Base-by-base conservation (phyloP, 1,140 invertebrate species). In the Maniola jurtina region DNA sequence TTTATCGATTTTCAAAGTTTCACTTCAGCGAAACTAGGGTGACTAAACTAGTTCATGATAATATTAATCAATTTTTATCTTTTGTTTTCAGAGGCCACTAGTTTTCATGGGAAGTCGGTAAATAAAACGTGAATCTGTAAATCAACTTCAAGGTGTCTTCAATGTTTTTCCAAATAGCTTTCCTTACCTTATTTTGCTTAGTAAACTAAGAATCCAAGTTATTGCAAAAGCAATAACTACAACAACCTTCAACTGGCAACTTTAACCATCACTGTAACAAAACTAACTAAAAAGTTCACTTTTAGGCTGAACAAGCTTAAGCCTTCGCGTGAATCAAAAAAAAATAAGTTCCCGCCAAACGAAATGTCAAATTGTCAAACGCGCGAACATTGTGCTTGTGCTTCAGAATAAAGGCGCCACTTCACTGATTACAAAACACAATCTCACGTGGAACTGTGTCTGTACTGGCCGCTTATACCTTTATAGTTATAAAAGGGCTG, bases 361-460 rank as follows among this genome's bases (percentile, higher is more conserved):
- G 68, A 82, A 80, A 88, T 87, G 86, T 90, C 85, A 90, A 88
- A 90, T 77, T 85, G 81, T 88, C 84, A 86, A 83, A 86, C 81
- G 79, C 82, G 84, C 77, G 78, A 73, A 84, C 86, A 88, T 90
- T 79, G 84, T 78, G 81, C 83, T 76, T 83, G 71, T 81, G 77
- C 72, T 80, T 76, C 77, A 79, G 81, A 80, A 84, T 85, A 85
- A 81, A 87, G 84, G 80, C 84, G 79, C 79, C 84, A 90, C 84
- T 87, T 84, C 77, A 90, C 87, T 90, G 87, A 90, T 89, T 90
- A 90, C 87, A 87, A 87, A 90, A 89, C 80, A 86, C 80, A 82
- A 80, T 80, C 87, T 89, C 87, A 89, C 87, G 87, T 90, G 87
- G 83, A 85, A 83, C 84, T 83, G 73, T 75, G 82, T 81, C 84